A percentile compares a stretch with the other conserved stretches of the same genome.
Evolutionary conservation across 2,888 invertebrate genomes (phyloP).

Genomic region (Protula sp.): DNA sequence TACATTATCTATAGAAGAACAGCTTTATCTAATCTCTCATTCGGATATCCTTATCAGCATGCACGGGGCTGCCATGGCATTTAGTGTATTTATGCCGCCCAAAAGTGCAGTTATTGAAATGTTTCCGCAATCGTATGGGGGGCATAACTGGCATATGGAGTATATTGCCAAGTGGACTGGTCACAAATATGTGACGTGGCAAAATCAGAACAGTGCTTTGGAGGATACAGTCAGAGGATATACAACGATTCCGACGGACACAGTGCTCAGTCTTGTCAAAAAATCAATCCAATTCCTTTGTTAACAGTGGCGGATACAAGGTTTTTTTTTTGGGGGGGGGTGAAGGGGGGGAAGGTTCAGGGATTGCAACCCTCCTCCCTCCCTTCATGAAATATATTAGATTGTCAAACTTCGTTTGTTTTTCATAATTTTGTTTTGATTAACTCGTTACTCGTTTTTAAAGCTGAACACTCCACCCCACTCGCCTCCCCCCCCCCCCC

Average conservation of each 20-base stretch:
- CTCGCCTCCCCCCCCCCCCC: too few species aligned
- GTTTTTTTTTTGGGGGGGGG: too few species aligned
- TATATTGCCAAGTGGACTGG: not conserved
- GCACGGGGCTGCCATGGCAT: conserved; percentile 15
- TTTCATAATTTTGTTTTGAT: too few species aligned
- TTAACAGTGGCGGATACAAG: too few species aligned
- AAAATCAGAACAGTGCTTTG: not conserved
- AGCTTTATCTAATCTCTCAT: conserved; percentile 10
- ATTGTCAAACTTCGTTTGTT: too few species aligned
- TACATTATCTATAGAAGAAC: conserved; percentile 6
- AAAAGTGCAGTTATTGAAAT: not conserved
- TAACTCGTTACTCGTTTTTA: too few species aligned
- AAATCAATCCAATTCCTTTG: too few species aligned
- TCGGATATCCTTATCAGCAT: conserved; percentile 17
- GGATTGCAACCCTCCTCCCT: too few species aligned
- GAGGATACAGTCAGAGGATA: not conserved
- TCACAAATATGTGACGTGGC: not conserved
- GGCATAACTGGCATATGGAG: conserved; percentile 1
- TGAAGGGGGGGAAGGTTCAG: too few species aligned
- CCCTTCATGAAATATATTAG: too few species aligned
- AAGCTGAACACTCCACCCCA: too few species aligned
- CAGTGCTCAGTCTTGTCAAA: not conserved
- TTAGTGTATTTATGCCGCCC: not conserved
- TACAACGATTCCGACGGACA: not conserved
- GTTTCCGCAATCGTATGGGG: not conserved